Conservation (phyloP, 2,888 invertebrate genomes). For the Colletes collaris region DNA sequence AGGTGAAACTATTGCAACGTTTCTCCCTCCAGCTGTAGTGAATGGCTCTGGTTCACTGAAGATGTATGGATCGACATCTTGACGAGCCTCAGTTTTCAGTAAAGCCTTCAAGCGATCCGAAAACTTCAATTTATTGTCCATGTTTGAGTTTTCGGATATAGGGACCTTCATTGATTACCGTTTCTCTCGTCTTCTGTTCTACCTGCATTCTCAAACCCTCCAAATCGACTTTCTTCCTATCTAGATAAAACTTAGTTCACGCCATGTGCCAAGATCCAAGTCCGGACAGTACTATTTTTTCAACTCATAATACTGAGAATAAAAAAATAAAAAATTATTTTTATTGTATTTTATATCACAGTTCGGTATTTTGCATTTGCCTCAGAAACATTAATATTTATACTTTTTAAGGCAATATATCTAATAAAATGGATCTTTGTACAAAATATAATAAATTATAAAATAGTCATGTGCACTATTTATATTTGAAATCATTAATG, state of each 20-base stretch:
- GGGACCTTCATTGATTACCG: constrained; percentile 79
- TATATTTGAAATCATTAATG: constrained; percentile 37
- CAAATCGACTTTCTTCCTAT: constrained; percentile 67
- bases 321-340: constrained; percentile 62
- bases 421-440: constrained; percentile 37
- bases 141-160: constrained; percentile 76
- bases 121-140: constrained; percentile 83
- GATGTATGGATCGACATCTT: constrained; percentile 83
- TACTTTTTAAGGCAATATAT: constrained; percentile 8
- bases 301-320: constrained; percentile 64
- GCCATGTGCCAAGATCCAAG: constrained; percentile 69
- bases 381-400: constrained; percentile 29
- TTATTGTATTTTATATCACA: constrained; percentile 63
- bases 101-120: constrained; percentile 83
- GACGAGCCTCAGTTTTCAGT: constrained; percentile 80
- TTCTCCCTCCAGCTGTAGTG: constrained; percentile 71
- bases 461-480: constrained; percentile 44
- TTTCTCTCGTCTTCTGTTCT: constrained; percentile 66
- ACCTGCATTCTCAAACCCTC: constrained; percentile 78
- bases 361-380: constrained; percentile 40
- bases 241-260: constrained; percentile 69
- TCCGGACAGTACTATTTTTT: constrained; percentile 47
- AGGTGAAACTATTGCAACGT: constrained; percentile 71
- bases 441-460: constrained; percentile 57
- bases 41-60: constrained; percentile 83